These are phyloP conservation scores for Sycophaga agraensis DNA, from an alignment of 1,140 invertebrate species.

Conservation along the genomic window DNA sequence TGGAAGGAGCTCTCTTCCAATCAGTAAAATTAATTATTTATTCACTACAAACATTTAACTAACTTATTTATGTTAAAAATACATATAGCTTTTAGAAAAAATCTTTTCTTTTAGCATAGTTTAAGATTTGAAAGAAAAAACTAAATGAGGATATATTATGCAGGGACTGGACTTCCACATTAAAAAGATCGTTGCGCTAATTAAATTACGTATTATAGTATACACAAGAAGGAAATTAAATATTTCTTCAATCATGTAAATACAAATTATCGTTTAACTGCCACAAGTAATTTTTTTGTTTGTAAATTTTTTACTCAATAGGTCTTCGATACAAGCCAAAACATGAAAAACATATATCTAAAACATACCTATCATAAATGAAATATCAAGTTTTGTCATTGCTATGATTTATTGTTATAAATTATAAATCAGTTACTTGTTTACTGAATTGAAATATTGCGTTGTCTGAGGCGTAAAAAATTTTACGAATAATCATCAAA, in stretches of 20 bases:
- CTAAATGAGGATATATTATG: conserved; percentile 4
- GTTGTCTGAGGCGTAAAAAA: too few species aligned
- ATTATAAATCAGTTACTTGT: too few species aligned
- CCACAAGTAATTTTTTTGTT: too few species aligned
- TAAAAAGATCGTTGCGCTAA: neutral
- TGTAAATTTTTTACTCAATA: conserved; percentile 23
- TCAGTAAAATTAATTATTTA: neutral
- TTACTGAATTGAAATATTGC: too few species aligned
- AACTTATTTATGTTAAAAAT: too few species aligned
- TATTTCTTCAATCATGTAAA: conserved; percentile 28
- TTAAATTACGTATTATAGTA: conserved; percentile 28
- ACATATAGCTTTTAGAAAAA: neutral
- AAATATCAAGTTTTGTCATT: conserved; percentile 1
- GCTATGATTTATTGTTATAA: neutral
- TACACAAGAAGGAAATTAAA: conserved; percentile 18
- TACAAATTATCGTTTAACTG: conserved; percentile 24
- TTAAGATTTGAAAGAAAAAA: neutral
- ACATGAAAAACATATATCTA: too few species aligned
- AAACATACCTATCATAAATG: too few species aligned
- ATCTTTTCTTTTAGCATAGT: neutral
- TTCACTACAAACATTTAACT: neutral
- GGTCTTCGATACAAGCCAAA: too few species aligned
- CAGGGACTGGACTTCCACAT: neutral
- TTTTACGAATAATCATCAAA: too few species aligned
- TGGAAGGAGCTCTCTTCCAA: too few species aligned